Evolutionary conservation across 2,797 vertebrate genomes (phyloP).

Genomic region (Vultur gryphus): DNA sequence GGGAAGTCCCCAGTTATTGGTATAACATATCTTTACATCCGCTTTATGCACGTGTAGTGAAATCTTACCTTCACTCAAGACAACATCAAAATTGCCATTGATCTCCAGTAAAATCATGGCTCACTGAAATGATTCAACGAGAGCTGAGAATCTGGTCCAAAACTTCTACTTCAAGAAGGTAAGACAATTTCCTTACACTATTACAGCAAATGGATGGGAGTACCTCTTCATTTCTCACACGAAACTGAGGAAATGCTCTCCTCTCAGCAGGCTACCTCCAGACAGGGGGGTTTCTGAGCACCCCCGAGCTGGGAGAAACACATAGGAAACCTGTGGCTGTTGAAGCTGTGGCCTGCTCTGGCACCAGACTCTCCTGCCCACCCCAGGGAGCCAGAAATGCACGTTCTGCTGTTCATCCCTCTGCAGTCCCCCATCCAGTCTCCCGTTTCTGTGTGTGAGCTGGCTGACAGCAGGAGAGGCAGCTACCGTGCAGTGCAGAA

Average conservation of each 20-base stretch:
- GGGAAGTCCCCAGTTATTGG: neutral
- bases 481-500: neutral
- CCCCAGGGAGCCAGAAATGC: neutral
- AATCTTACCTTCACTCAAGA: neutral
- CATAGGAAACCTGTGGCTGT: neutral
- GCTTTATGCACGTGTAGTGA: neutral
- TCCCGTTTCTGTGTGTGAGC: neutral
- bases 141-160: neutral
- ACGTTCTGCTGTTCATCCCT: neutral
- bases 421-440: neutral
- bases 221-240: neutral
- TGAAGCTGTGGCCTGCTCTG: neutral
- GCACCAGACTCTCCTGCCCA: neutral
- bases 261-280: neutral
- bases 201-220: neutral
- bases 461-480: neutral
- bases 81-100: neutral
- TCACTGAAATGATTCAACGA: neutral
- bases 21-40: neutral
- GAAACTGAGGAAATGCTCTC: neutral
- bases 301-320: accelerated
- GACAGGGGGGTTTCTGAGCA: neutral
- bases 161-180: neutral
- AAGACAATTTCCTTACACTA: neutral
- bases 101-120: neutral